Base-by-base conservation (phyloP, 1,140 invertebrate species). In the Temnothorax curvispinosus region DNA sequence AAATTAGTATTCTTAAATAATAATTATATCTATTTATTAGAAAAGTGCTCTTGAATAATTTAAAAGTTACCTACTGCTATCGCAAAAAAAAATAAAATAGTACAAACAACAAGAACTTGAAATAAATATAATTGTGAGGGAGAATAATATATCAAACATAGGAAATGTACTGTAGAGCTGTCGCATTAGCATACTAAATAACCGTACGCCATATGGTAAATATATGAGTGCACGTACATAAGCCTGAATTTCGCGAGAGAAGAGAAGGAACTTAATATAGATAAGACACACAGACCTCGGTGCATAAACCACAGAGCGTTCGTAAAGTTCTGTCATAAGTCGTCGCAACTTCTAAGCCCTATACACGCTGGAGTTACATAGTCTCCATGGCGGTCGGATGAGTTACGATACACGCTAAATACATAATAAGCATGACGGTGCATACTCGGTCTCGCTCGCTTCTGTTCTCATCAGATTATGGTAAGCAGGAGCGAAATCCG, bases 301-400 rank as follows among this genome's bases (percentile, higher is more conserved):
- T 41, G 54, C 67, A 50, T 75, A 85, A 88, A 78, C 80, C 72
- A 60, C 81, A 60, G 60, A 84, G 58, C 32, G 35, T 65, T 76
- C 52, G 52, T 72, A 60, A 91, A 91, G 78, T 91, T 91, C 78
- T 47, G 21, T 85, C 90, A 89, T 85, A 91, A 91, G 87, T 89
- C 88, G 77, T 60, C 75, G 71, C 21, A 54, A 78, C 77, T 71
- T 35, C 90, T 87, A 91, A 91, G 90, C 87, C 90, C 74, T 50
- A 50, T 58, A 38, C 44, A 82, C 64, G 54, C 65, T 11, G 35
- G 52, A 71, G 47, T 76, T 89, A 72, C 56, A 87, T 67, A 89
- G 71, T 87, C 89, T 52, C 32, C 38, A 11, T 84, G 50, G 52
- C 76, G 74, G 74, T 76, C 38, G 60, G 50, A 52, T 62, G 74